Base-by-base conservation (phyloP, 2,797 vertebrate genomes). In the Sorex maritimensis region DNA sequence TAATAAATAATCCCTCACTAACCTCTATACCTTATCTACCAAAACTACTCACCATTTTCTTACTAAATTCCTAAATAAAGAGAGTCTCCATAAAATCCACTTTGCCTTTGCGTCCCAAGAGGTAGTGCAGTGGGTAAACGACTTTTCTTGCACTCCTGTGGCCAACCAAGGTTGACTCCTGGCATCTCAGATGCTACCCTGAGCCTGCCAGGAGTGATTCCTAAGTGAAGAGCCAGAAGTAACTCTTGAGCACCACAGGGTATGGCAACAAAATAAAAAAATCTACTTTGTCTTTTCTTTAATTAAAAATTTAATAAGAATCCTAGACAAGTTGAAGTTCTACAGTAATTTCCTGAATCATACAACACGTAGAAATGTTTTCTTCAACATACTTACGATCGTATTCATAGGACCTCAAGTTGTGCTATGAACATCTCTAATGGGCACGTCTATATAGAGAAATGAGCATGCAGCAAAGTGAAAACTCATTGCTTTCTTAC, bases 1-100 rank as follows among this genome's bases (percentile, higher is more conserved):
- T 92, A 67, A 34, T 92, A 80, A 77, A 44, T 46, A 88, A 73
- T 81, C 82, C 0, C 11, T 67, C 15, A 82, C 24, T 79, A 21
- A 6, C 17, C 6, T 52, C n/a, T 46, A 5, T 26, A 0, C 34
- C 46, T 44, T 1, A 49, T 21, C 13, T 86, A 23, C 5, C 4
- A 4, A 38, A 55, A 55, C 21, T 12, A 17, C 3, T 94, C 24
- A 88, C 17, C 38, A 73, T 69, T 81, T 92, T 80, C 49, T 7
- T 83, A 41, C 6, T 77, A 73, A 73, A 41, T 12, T 10, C 21
- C 24, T 67, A 28, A 63, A 67, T 28, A 28, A 67, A 67, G 65
- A 26, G 28, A 26, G 8, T 67, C 38, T 69, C 23, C 52, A 80
- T 75, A 73, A 91, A 92, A 69, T 6, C n/a, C 7, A 61, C 4